Evolutionary conservation across 2,888 invertebrate genomes (phyloP).

Genomic region (Platerodrilus igneus): DNA sequence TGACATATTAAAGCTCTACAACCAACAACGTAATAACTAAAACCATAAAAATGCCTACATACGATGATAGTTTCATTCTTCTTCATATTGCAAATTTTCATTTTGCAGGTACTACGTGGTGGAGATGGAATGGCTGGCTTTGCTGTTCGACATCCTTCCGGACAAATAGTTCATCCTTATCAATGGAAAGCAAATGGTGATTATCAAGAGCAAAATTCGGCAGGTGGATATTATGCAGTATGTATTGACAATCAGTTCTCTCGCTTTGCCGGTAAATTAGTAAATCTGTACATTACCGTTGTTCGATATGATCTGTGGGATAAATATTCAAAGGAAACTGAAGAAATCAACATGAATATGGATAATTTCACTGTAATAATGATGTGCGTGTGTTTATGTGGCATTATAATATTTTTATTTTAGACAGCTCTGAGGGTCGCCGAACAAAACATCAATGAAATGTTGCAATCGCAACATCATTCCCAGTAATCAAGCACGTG

Average conservation of each 20-base stretch:
- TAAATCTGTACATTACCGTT: conserved; percentile 86
- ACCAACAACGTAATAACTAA: no score
- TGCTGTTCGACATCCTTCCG: conserved; percentile 80
- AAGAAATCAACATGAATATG: conserved; percentile 80
- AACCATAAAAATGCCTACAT: no score
- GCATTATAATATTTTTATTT: conserved; percentile 38
- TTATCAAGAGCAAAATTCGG: conserved; percentile 76
- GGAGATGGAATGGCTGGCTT: conserved; percentile 94
- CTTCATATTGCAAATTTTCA: no score
- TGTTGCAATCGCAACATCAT: conserved; percentile 78
- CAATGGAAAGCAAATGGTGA: conserved; percentile 87
- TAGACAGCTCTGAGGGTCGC: conserved; percentile 71
- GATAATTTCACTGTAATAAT: conserved; percentile 79
- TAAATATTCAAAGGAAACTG: conserved; percentile 82
- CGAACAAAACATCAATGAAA: conserved; percentile 80
- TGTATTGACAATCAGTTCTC: conserved; percentile 94
- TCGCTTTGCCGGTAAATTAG: conserved; percentile 81
- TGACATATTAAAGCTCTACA: no score
- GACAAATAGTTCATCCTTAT: conserved; percentile 82
- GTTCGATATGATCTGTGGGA: conserved; percentile 93
- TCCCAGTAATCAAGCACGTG: conserved; percentile 75
- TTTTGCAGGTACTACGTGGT: conserved; percentile 77
- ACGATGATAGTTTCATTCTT: no score
- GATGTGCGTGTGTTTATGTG: conserved; percentile 1
- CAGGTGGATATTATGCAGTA: conserved; percentile 84